Percentiles rank a stretch among this genome's conserved stretches.
Conservation (phyloP, 2,797 vertebrate species). For the Lates japonicus region DNA sequence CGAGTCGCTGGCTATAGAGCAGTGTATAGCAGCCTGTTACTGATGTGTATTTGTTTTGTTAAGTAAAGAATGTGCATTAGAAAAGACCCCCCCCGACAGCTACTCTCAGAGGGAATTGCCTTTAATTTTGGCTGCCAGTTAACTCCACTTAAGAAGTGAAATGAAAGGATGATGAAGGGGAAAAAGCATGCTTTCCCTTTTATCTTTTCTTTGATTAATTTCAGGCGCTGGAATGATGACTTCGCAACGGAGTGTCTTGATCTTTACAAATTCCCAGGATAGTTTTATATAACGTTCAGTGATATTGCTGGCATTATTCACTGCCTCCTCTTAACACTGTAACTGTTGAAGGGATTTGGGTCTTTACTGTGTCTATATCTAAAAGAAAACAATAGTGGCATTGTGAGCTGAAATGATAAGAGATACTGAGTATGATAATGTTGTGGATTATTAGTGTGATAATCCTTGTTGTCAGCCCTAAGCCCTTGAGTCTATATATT, state of each 20-base stretch:
- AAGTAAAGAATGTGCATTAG: slow-evolving; percentile 22
- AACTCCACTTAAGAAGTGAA: slow-evolving; percentile 41
- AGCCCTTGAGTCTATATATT: background rate
- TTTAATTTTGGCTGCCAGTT: slow-evolving; percentile 62
- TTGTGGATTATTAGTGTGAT: background rate
- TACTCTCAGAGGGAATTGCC: slow-evolving; percentile 58
- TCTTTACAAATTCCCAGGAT: slow-evolving; percentile 39
- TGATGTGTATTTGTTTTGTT: slow-evolving; percentile 30
- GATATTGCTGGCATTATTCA: slow-evolving; percentile 10
- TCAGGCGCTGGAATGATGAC: slow-evolving; percentile 39
- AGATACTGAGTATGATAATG: background rate
- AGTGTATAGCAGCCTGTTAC: slow-evolving; percentile 6
- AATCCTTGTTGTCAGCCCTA: background rate
- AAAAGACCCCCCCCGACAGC: slow-evolving; percentile 58
- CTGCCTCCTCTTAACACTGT: background rate
- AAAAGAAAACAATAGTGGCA: background rate
- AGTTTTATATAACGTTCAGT: slow-evolving; percentile 22
- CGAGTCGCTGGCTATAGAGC: background rate
- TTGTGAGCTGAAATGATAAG: slow-evolving; percentile 7
- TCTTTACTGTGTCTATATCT: background rate
- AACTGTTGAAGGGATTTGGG: background rate
- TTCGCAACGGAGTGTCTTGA: slow-evolving; percentile 43
- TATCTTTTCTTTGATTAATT: slow-evolving; percentile 53
- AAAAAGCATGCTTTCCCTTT: slow-evolving; percentile 10
- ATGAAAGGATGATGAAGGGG: slow-evolving; percentile 28